Base-by-base conservation (phyloP, 2,113 vertebrate species). In the Sisor rabdophorus region DNA sequence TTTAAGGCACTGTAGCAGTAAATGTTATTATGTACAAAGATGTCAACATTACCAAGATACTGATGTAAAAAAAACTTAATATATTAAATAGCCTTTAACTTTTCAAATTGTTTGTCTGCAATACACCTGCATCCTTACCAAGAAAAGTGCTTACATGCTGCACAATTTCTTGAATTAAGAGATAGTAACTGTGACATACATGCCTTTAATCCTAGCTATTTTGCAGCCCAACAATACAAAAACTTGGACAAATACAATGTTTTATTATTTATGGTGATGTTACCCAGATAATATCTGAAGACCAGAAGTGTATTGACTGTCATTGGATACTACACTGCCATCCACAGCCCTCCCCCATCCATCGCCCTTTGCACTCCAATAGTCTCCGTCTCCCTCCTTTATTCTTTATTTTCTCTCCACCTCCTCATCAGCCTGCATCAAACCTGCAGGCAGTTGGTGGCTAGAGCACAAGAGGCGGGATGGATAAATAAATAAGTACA, bases 401-500 rank as follows among this genome's bases (percentile, higher is more conserved):
- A 48, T 17, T n/a, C 20, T n/a, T 16, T 19, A 48, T 54, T 26
- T 22, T 75, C 11, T 55, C 47, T 81, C 71, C 58, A 48, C 67
- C 87, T 83, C 64, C 64, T 61, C 65, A 50, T 73, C 77, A 44
- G 20, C 70, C 76, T 53, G 50, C 20, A 2, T 76, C 52, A 75
- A 82, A 87, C 85, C 84, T 86, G 85, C 85, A 86, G 83, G 79
- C 68, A 73, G 85, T 80, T 84, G 83, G 88, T 32, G 55, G 77
- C 72, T 55, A 78, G 76, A 82, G 28, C 61, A 76, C 60, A 59
- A 69, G 72, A 76, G 75, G 78, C 77, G 77, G 85, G 73, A 82
- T 65, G 77, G 84, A 80, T 82, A 85, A 87, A 88, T 88, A 91
- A 91, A 91, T 88, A 89, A 87, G 65, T 65, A 79, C 78, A 91